Evolutionary conservation across 2,888 invertebrate species (phyloP).

Genomic region (Lamellibrachia columna): DNA sequence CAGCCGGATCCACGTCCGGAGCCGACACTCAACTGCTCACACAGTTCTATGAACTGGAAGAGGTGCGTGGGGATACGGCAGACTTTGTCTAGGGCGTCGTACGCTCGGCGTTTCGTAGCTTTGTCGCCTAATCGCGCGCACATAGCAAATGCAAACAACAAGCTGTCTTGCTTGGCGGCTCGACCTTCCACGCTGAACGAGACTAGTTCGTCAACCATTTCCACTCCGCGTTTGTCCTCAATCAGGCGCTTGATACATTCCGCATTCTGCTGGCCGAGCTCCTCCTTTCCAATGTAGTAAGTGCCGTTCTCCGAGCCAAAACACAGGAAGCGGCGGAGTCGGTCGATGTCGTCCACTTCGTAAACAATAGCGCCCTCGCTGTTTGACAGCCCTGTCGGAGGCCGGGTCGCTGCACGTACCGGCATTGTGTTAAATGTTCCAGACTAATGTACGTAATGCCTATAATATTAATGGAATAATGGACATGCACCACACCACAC

Average conservation of each 20-base stretch:
- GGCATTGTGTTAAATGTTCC: no score
- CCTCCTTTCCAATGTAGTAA: slow-evolving; percentile 55
- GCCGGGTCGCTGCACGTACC: no score
- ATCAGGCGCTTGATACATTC: slow-evolving; percentile 57
- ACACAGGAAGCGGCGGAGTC: slow-evolving; percentile 44
- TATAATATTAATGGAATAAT: no score
- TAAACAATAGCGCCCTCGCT: no score
- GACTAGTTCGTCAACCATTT: slow-evolving; percentile 45
- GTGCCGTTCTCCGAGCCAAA: slow-evolving; percentile 61
- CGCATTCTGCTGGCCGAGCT: slow-evolving; percentile 59
- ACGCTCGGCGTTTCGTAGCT: slow-evolving; percentile 47
- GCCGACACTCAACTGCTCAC: slow-evolving; percentile 66
- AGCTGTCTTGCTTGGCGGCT: slow-evolving; percentile 64
- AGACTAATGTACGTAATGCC: no score
- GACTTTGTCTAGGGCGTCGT: slow-evolving; percentile 70
- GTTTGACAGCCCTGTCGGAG: no score
- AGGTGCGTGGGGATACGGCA: slow-evolving; percentile 74
- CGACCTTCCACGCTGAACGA: slow-evolving; percentile 31
- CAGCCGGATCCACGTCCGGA: not conserved
- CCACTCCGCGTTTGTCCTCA: slow-evolving; percentile 51
- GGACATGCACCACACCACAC: no score
- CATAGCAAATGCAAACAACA: slow-evolving; percentile 76
- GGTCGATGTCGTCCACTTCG: not conserved
- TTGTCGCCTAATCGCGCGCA: slow-evolving; percentile 67
- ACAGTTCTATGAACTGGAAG: slow-evolving; percentile 73